Base-by-base conservation (phyloP, 1,140 invertebrate genomes). In the Nasonia longicornis region DNA sequence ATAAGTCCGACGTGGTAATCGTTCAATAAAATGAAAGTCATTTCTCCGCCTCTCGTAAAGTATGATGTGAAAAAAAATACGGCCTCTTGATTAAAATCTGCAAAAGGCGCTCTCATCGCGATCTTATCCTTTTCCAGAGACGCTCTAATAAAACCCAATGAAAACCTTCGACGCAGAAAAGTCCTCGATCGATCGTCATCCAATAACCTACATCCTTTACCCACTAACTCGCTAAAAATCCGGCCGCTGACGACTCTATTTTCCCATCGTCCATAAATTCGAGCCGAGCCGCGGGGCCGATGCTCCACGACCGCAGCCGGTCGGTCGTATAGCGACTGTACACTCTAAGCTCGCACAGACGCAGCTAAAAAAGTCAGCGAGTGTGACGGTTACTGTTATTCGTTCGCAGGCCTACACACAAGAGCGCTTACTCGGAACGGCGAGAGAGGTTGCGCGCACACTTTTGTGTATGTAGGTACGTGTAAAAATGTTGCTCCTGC, bases 381-480 rank as follows among this genome's bases (percentile, higher is more conserved):
- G 89, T 90, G 89, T 90, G 89, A 90, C 89, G 77, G 85, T 90
- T 91, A 90, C 89, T 91, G 89, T 91, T 91, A 90, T 89, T 86
- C 84, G 85, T 84, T 16, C 69, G 20, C 69, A 38, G 10, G 84
- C 85, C 86, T 86, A 87, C 86, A 86, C 85, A 88, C 88, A 87
- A 58, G 86, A 88, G 86, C 85, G 80, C 83, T 83, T 87, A 85
- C 87, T 88, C 35, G 35, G 29, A 67, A 67, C 48, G 71, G 52
- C 45, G 72, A 74, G 42, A 58, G 48, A 31, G 26, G 45, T 48
- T 74, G 26, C n/a, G 48, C 38, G 26, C 31, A 8, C 16, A n/a
- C 42, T 1, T 22, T 12, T 73, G 10, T 73, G 26, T n/a, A 48
- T 22, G 69, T 71, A 73, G 2, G 12, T 42, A 73, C 42, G 26